These are phyloP conservation scores for Aphis gossypii DNA, from an alignment of 1,140 invertebrate genomes.

Conservation along the genomic window DNA sequence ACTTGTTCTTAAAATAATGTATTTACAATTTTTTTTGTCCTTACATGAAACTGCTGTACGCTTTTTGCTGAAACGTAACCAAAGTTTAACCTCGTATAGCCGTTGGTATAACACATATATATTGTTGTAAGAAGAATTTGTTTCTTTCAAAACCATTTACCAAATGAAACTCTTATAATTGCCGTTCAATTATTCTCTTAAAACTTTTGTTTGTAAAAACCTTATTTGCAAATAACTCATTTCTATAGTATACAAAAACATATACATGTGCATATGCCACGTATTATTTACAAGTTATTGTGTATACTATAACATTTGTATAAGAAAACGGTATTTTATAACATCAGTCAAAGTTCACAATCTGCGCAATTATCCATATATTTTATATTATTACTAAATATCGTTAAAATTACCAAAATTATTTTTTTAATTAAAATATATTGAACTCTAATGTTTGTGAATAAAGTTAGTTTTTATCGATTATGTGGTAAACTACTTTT, in stretches of 20 bases:
- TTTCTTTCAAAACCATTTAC: conserved; percentile 8
- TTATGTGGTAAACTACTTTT: not conserved
- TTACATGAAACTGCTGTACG: not conserved
- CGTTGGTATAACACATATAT: not conserved
- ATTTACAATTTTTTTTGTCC: conserved; percentile 25
- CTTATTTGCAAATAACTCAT: not conserved
- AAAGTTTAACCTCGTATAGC: not conserved
- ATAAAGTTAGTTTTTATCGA: not conserved
- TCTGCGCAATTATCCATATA: not conserved
- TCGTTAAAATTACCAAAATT: not conserved
- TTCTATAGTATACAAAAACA: not conserved
- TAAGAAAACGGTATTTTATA: not conserved
- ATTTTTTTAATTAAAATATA: not conserved
- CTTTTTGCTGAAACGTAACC: not conserved
- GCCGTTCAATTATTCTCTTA: not conserved
- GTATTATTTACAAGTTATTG: not conserved
- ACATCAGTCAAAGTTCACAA: not conserved
- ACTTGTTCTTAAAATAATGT: not conserved
- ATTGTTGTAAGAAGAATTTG: not conserved
- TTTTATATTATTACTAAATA: not conserved
- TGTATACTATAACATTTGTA: not conserved
- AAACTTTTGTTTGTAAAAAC: not conserved
- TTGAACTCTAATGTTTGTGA: not conserved
- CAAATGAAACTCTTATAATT: not conserved
- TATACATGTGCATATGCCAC: not conserved